Conservation (phyloP, 1,140 invertebrate genomes). For the Drosophila sproati region DNA sequence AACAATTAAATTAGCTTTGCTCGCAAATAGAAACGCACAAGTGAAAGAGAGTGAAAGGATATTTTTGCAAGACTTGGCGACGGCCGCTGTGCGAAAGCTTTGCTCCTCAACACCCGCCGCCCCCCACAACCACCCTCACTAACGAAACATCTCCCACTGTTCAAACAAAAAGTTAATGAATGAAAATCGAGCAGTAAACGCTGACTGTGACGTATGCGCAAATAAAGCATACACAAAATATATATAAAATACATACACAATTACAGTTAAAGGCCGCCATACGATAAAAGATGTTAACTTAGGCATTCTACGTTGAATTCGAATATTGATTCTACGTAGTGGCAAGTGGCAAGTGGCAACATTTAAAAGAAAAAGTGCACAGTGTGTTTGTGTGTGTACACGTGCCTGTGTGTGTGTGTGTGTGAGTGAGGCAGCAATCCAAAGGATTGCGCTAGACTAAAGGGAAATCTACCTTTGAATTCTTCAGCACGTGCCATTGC, state of each 20-base stretch:
- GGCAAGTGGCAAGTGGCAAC: slow-evolving; percentile 13
- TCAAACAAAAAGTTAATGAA: slow-evolving; percentile 11
- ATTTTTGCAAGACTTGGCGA: slow-evolving; percentile 26
- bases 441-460: slow-evolving; percentile 38
- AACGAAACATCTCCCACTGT: not conserved
- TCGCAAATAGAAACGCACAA: slow-evolving; percentile 14
- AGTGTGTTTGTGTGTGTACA: slow-evolving; percentile 5
- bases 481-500: slow-evolving; percentile 84
- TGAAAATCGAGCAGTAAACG: slow-evolving; percentile 22
- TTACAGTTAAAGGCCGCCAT: slow-evolving; percentile 12
- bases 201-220: slow-evolving; percentile 36
- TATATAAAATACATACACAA: slow-evolving; percentile 31
- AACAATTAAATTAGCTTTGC: slow-evolving; percentile 22
- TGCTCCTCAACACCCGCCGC: not conserved
- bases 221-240: slow-evolving; percentile 11
- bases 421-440: slow-evolving; percentile 22
- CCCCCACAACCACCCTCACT: too few relatives aligned
- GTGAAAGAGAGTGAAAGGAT: slow-evolving; percentile 52
- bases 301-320: slow-evolving; percentile 28
- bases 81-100: slow-evolving; percentile 4
- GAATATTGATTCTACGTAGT: slow-evolving; percentile 63
- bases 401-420: not conserved
- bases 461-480: slow-evolving; percentile 61
- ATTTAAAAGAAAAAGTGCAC: slow-evolving; percentile 23
- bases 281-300: slow-evolving; percentile 58